Evolutionary conservation across 2,888 invertebrate species (phyloP), one percentile per base, ranked within the genome.

Genomic region (Phengaris alcon): DNA sequence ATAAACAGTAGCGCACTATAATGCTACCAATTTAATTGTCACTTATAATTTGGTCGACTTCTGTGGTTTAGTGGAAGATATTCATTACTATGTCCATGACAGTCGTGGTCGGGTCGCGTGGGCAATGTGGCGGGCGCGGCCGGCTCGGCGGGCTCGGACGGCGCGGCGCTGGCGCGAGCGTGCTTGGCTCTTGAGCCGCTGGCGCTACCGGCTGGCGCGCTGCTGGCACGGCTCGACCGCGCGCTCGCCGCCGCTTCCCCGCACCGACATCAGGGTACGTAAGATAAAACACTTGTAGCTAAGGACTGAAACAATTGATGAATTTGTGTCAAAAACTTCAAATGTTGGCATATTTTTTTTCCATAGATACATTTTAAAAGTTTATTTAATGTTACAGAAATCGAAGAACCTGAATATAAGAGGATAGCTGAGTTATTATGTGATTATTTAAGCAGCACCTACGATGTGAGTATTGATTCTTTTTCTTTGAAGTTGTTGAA

Each of bases 141-240:
- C 57, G 83, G 85, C 13, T 81, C 83, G 48, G 83, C 81, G 22
- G 87, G 85, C 75, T 87, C 86, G 90, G 52, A 55, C 68, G 74
- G 68, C 44, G 89, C 80, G 80, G 91, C 86, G 74, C 87, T 87
- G 84, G 95, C 90, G 81, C 94, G 84, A 79, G 94, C 84, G 80
- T 94, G 87, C 83, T 92, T 92, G 77, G 96, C 97, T 75, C 94
- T 98, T 73, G 97, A 94, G 82, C 97, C 98, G 4, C 94, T 99
- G 79, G 97, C 97, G 75, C 96, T 97, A 84, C 96, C 96, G 81
- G 98, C 98, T 83, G 96, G 96, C 74, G 95, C 95, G 52, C 95
- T 98, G 79, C 94, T 98, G 12, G 90, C 90, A 0, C 79, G 86
- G 0, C 88, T 79, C 94, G 96, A 87, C 96, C 97, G 88, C 90